A percentile compares a stretch with the other conserved stretches of the same genome.
phyloP scores from a whole-genome alignment of 2,888 invertebrate species.

The Trisateles emortualis region DNA sequence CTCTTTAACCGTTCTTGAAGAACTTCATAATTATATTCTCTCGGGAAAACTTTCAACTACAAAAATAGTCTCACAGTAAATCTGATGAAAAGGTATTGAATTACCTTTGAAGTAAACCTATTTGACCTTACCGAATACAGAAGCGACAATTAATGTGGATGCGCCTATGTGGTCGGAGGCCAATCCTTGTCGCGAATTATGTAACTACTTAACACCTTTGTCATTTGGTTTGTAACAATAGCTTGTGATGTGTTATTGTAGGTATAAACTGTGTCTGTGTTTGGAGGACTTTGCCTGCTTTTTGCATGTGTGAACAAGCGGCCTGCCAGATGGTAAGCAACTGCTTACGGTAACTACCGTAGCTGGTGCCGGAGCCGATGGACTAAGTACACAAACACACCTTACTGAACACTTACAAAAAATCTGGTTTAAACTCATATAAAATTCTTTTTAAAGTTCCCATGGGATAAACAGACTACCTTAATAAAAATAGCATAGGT shows the following conservation, averaged over 20 bases:
- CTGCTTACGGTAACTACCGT: too few species aligned
- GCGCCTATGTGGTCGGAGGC: slow-evolving; percentile 36
- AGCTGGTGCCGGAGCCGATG: too few species aligned
- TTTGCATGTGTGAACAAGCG: too few species aligned
- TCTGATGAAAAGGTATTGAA: slow-evolving; percentile 15
- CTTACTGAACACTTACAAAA: too few species aligned
- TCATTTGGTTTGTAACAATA: slow-evolving; percentile 1
- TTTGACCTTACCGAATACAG: slow-evolving; percentile 25
- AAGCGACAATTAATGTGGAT: slow-evolving; percentile 31
- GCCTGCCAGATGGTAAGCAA: too few species aligned
- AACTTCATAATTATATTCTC: too few species aligned
- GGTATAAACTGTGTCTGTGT: too few species aligned
- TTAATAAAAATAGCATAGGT: slow-evolving; percentile 18
- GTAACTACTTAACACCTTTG: slow-evolving; percentile 39
- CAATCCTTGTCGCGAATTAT: slow-evolving; percentile 22
- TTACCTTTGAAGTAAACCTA: slow-evolving; percentile 19
- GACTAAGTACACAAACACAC: too few species aligned
- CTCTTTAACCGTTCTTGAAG: too few species aligned
- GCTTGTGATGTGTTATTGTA: slow-evolving; percentile 1
- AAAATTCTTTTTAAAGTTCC: not conserved
- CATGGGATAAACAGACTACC: slow-evolving; percentile 5
- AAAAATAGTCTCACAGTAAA: not conserved
- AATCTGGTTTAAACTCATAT: too few species aligned
- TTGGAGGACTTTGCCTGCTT: too few species aligned
- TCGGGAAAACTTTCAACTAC: too few species aligned